A percentile compares a stretch with the other conserved stretches of the same genome.
Conservation (phyloP, 2,113 vertebrate genomes). For the Lagopus leucura region DNA sequence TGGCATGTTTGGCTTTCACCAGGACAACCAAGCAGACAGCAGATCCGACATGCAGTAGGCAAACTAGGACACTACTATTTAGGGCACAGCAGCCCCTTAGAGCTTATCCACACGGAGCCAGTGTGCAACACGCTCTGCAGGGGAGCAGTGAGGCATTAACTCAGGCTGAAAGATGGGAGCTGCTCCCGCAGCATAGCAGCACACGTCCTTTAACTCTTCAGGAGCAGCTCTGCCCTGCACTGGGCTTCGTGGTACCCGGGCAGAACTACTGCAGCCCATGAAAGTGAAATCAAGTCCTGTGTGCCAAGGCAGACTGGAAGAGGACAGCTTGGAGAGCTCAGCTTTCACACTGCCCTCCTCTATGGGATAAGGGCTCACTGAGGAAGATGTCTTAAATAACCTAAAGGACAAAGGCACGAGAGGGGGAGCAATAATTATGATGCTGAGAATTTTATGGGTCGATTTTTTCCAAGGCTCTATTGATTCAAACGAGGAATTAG, state of each 20-base stretch:
- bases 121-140: neutral
- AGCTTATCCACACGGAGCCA: slow-evolving; percentile 44
- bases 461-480: slow-evolving; percentile 24
- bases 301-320: neutral
- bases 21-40: neutral
- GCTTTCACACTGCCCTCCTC: neutral
- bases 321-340: neutral
- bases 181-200: neutral
- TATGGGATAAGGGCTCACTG: neutral
- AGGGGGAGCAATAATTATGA: neutral
- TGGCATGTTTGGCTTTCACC: neutral
- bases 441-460: neutral
- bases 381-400: neutral
- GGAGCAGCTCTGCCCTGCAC: neutral
- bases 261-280: neutral
- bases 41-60: neutral
- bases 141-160: slow-evolving; percentile 26
- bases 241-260: neutral
- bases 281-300: neutral
- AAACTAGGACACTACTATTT: slow-evolving; percentile 57
- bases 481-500: slow-evolving; percentile 44
- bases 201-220: neutral
- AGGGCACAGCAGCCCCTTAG: slow-evolving; percentile 54
- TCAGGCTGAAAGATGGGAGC: neutral
- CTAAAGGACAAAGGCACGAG: neutral